Conservation (phyloP, 2,888 invertebrate genomes). For the Spatulosminthurus flaviceps region DNA sequence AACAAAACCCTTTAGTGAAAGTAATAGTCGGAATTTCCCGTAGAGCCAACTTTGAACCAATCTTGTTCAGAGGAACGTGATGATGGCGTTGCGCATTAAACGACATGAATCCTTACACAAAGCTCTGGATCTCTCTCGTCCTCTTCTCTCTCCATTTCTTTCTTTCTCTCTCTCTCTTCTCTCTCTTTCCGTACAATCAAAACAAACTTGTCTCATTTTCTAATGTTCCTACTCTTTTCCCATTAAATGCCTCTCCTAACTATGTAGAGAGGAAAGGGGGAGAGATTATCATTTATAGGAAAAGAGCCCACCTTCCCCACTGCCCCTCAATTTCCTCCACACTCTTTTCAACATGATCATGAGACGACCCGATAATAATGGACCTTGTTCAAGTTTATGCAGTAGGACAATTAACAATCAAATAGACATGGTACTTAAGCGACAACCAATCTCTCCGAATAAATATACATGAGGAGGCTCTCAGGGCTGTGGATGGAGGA, state of each 20-base stretch:
- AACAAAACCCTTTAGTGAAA: slow-evolving; percentile 21
- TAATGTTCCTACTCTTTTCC: slow-evolving; percentile 6
- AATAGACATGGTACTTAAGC: slow-evolving; percentile 9
- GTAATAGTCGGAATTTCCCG: background rate
- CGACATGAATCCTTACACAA: background rate
- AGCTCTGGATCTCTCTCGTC: background rate
- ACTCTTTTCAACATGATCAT: background rate
- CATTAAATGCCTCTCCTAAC: background rate
- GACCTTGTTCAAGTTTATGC: background rate
- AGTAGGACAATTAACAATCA: slow-evolving; percentile 4
- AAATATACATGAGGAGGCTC: background rate
- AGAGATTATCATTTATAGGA: background rate
- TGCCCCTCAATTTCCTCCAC: background rate
- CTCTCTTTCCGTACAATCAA: background rate
- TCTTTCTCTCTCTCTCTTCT: no score
- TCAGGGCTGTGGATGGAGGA: background rate
- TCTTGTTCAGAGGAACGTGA: slow-evolving; percentile 13
- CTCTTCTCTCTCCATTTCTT: no score
- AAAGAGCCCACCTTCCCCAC: background rate
- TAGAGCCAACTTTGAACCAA: slow-evolving; percentile 28
- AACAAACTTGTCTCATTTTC: slow-evolving; percentile 26
- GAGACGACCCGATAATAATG: background rate
- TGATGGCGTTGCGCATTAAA: background rate
- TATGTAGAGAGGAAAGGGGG: no score
- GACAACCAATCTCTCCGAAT: background rate